phyloP scores from a whole-genome alignment of 1,140 invertebrate genomes.

The Drosophila simulans region DNA sequence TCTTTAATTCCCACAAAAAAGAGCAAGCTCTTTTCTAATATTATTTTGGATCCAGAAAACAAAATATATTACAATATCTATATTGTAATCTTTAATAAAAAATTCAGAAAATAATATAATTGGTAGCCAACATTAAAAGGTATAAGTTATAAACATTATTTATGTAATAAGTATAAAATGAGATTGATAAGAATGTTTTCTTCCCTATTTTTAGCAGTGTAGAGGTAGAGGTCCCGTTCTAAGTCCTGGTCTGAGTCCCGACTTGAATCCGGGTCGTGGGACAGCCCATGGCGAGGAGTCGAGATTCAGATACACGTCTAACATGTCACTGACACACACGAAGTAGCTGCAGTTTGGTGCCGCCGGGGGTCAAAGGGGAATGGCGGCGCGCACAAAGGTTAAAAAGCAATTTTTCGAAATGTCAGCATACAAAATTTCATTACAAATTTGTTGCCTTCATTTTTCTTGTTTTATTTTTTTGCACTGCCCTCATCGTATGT shows the following conservation, averaged over 20 bases:
- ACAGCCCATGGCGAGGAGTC: conserved; percentile 34
- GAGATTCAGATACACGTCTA: conserved; percentile 69
- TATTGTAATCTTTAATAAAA: no score
- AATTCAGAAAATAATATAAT: no score
- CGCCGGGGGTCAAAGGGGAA: neutral
- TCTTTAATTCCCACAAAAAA: no score
- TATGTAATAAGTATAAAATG: no score
- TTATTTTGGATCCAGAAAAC: no score
- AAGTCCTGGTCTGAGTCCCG: neutral
- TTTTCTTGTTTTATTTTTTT: conserved; percentile 30
- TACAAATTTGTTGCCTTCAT: conserved; percentile 77
- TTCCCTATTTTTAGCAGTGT: neutral
- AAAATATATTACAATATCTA: no score
- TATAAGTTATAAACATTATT: neutral
- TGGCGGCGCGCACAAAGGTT: conserved; percentile 65
- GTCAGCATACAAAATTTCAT: conserved; percentile 82
- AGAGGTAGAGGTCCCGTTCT: neutral
- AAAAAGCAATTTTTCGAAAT: conserved; percentile 83
- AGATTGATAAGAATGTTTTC: no score
- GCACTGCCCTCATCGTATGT: conserved; percentile 18
- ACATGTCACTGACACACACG: conserved; percentile 72
- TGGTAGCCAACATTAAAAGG: neutral
- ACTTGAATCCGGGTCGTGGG: conserved; percentile 13
- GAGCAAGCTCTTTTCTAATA: no score
- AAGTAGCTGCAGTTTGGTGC: conserved; percentile 35